Evolutionary conservation across 2,797 vertebrate genomes (phyloP), one percentile per base, ranked within the genome.

Genomic region (Macropus fuliginosus): DNA sequence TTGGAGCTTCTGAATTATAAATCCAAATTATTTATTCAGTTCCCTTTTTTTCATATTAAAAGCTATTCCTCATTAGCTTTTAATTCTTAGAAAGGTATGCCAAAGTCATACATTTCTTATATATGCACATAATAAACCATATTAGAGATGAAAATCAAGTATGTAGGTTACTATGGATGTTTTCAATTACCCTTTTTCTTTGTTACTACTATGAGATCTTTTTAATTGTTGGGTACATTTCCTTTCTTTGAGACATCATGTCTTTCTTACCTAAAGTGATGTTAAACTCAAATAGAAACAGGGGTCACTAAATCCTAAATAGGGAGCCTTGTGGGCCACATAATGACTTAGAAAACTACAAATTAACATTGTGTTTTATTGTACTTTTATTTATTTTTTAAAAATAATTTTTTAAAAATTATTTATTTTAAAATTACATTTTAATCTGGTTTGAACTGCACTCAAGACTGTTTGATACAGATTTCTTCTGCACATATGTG

Each of bases 11-110:
- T 52, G n/a, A 4, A 3, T 3, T 24, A 52, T 0, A 46, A 87
- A 55, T 87, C 34, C n/a, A 74, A 96, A 96, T 40, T 24, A 40
- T 4, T 56, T 46, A 40, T 16, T 14, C 54, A 3, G 94, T 66
- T 74, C 40, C 4, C 9, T 66, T 5, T n/a, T 56, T 95, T 94
- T 55, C 55, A 95, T 62, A 59, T 93, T 93, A 94, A 46, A 94
- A 55, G 3, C 24, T 5, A 27, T 31, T 87, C 34, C 40, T 89
- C 8, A 91, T 12, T 59, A 54, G 1, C 12, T 0, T 59, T 29
- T 66, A 56, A 91, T 92, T 92, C 56, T 92, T 56, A 92, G n/a
- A 52, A 95, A 40, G 92, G 74, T 13, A 92, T 90, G 91, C 46
- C 34, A 89, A 74, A 92, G 31, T 46, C 0, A 87, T 46, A 14